A percentile compares a stretch with the other conserved stretches of the same genome.
Conservation (phyloP, 2,113 vertebrate genomes). For the Laticauda laticaudata region DNA sequence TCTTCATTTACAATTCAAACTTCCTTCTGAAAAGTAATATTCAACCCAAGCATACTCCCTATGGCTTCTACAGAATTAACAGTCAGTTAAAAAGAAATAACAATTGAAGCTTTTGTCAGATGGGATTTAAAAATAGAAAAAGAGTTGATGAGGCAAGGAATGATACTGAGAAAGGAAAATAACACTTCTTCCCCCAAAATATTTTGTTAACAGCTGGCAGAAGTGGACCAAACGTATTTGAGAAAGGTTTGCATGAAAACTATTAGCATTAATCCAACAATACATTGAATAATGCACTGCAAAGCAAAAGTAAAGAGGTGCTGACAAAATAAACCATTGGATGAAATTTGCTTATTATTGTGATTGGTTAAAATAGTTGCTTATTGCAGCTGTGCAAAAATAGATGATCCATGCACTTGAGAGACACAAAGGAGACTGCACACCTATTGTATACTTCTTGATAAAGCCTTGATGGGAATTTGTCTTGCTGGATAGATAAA, state of each 20-base stretch:
- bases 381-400: not conserved
- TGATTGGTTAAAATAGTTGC: not conserved
- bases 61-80: slow-evolving; percentile 39
- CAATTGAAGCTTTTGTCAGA: slow-evolving; percentile 30
- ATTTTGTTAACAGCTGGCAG: slow-evolving; percentile 20
- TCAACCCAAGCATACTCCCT: not conserved
- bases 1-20: slow-evolving; percentile 27
- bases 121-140: slow-evolving; percentile 40
- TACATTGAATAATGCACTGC: not conserved
- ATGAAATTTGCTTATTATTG: not conserved
- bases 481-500: not conserved
- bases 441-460: not conserved
- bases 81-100: slow-evolving; percentile 52
- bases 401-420: not conserved
- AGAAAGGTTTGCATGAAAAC: slow-evolving; percentile 8
- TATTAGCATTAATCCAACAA: not conserved
- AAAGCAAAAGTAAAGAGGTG: not conserved
- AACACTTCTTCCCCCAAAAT: slow-evolving; percentile 1
- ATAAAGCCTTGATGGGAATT: not conserved
- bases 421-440: not conserved
- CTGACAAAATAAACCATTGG: not conserved
- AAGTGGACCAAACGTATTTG: not conserved
- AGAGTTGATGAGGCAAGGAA: slow-evolving; percentile 11
- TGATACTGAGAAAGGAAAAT: slow-evolving; percentile 28
- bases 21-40: slow-evolving; percentile 27